Percentiles rank a stretch among this genome's conserved stretches.
These are phyloP conservation scores for Dromas ardeola DNA, from an alignment of 2,113 vertebrate genomes.

Conservation along the genomic window DNA sequence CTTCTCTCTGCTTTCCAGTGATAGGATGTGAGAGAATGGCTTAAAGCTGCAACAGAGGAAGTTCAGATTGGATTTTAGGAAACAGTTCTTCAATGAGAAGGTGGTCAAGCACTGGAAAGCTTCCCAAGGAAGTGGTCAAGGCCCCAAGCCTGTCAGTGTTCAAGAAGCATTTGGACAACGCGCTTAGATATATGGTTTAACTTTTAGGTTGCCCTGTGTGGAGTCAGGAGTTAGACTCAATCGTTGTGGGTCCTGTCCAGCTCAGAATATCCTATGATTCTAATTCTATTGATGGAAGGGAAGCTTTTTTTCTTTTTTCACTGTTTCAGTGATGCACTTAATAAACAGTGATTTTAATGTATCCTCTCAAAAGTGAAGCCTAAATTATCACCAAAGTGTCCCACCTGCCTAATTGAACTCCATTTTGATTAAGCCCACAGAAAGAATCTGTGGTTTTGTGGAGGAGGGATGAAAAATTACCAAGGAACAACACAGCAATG, in stretches of 20 bases:
- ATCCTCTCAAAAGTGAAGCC: background rate
- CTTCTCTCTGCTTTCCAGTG: background rate
- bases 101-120: background rate
- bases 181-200: background rate
- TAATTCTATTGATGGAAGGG: background rate
- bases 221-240: background rate
- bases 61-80: background rate
- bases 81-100: background rate
- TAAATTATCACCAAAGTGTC: background rate
- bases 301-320: background rate
- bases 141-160: background rate
- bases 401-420: background rate
- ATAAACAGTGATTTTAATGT: background rate
- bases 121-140: background rate
- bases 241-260: background rate
- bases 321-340: background rate
- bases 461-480: background rate
- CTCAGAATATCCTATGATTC: background rate
- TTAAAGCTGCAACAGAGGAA: background rate
- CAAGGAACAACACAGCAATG: background rate
- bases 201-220: background rate
- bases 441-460: background rate
- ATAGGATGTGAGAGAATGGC: background rate
- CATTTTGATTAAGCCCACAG: background rate
- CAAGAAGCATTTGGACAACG: background rate